phyloP scores from a whole-genome alignment of 1,140 invertebrate species.

The Drosophila navojoa region DNA sequence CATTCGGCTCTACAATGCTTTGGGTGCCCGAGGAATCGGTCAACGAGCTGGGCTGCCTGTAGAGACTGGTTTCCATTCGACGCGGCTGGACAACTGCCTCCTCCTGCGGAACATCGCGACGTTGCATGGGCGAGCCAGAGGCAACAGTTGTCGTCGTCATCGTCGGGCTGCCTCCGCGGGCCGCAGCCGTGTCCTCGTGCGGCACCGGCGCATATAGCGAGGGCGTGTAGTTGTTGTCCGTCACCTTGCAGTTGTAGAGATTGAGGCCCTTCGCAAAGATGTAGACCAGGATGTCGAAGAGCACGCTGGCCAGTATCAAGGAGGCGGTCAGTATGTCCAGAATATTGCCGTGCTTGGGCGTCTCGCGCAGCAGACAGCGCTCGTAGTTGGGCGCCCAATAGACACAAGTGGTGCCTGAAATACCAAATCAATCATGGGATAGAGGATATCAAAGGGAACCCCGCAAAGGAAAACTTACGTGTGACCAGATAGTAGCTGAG shows the following conservation, averaged over 20 bases:
- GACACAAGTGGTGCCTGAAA: slow-evolving; percentile 78
- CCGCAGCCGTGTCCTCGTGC: slow-evolving; percentile 56
- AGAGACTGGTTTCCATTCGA: slow-evolving; percentile 39
- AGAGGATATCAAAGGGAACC: not conserved
- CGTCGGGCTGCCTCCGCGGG: slow-evolving; percentile 56
- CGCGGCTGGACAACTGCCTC: slow-evolving; percentile 1
- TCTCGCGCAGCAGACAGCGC: slow-evolving; percentile 72
- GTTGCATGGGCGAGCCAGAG: slow-evolving; percentile 62
- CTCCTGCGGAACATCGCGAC: slow-evolving; percentile 41
- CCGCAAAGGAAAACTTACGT: slow-evolving; percentile 75
- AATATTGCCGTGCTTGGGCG: slow-evolving; percentile 80
- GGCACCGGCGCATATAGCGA: slow-evolving; percentile 73
- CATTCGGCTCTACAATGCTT: slow-evolving; percentile 63
- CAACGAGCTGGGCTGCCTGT: slow-evolving; percentile 72
- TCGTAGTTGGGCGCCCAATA: slow-evolving; percentile 77
- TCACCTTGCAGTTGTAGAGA: slow-evolving; percentile 80
- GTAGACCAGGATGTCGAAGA: slow-evolving; percentile 76
- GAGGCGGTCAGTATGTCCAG: slow-evolving; percentile 74
- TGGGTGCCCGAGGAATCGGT: slow-evolving; percentile 68
- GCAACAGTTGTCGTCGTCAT: slow-evolving; percentile 58
- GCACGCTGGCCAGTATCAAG: slow-evolving; percentile 70
- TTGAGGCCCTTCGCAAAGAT: slow-evolving; percentile 74
- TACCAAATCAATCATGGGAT: not conserved
- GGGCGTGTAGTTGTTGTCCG: slow-evolving; percentile 76
- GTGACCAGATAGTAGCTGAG: slow-evolving; percentile 85